phyloP scores from a whole-genome alignment of 2,113 vertebrate genomes.

The Malurus cyaneus region DNA sequence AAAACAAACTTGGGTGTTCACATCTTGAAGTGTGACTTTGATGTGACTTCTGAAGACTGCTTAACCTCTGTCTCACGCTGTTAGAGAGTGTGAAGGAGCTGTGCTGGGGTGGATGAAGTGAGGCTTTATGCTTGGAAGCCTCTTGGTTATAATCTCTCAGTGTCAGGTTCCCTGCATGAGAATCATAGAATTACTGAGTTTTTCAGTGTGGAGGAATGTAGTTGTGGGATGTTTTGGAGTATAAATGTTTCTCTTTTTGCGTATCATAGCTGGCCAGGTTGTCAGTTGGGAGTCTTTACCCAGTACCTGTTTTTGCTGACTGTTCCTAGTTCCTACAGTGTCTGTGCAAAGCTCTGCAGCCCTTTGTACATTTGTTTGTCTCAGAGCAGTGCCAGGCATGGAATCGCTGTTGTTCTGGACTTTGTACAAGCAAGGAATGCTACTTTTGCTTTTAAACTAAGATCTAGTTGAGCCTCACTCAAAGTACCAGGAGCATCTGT shows the following conservation, averaged over 20 bases:
- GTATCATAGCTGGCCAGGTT: neutral
- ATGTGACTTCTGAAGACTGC: conserved; percentile 4
- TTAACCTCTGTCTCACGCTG: neutral
- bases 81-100: neutral
- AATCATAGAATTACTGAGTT: rapidly evolving
- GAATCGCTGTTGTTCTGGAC: neutral
- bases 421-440: neutral
- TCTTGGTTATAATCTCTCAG: neutral
- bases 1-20: neutral
- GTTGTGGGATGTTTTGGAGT: neutral
- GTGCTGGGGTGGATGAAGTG: neutral
- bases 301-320: neutral
- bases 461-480: neutral
- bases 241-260: neutral
- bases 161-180: neutral
- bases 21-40: neutral
- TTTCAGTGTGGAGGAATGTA: neutral
- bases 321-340: neutral
- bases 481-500: neutral
- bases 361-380: neutral
- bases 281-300: neutral
- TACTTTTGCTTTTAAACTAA: neutral
- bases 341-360: neutral
- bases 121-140: neutral
- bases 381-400: neutral